A percentile compares a stretch with the other conserved stretches of the same genome.
phyloP scores from a whole-genome alignment of 2,888 invertebrate species.

The Drosophila prostipennis region DNA sequence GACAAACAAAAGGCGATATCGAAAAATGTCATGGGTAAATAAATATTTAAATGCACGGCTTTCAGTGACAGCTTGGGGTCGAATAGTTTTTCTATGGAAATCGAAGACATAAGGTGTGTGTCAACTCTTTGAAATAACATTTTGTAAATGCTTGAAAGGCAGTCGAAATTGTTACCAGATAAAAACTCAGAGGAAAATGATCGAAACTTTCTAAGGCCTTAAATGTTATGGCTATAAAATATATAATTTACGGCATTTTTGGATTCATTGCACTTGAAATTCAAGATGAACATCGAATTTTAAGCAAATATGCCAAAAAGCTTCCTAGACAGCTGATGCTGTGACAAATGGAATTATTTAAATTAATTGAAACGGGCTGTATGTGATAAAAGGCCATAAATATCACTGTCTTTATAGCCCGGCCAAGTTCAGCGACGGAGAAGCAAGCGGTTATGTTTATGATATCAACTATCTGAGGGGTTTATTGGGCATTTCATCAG shows the following conservation, averaged over 20 bases:
- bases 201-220: constrained; percentile 32
- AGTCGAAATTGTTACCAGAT: not conserved
- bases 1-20: constrained; percentile 36
- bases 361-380: constrained; percentile 41
- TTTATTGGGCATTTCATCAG: not conserved
- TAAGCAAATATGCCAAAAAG: constrained; percentile 32
- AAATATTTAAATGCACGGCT: constrained; percentile 44
- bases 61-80: constrained; percentile 37
- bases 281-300: constrained; percentile 34
- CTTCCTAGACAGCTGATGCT: constrained; percentile 46
- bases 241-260: constrained; percentile 29
- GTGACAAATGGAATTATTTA: constrained; percentile 50
- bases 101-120: not conserved
- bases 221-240: constrained; percentile 14
- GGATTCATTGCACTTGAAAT: constrained; percentile 33
- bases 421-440: constrained; percentile 42
- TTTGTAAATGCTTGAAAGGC: constrained; percentile 16
- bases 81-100: constrained; percentile 34
- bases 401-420: constrained; percentile 39
- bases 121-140: constrained; percentile 1
- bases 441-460: constrained; percentile 8
- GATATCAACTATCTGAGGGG: constrained; percentile 5
- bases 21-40: constrained; percentile 47
- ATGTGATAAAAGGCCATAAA: constrained; percentile 48
- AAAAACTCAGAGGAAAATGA: not conserved